Evolutionary conservation across 2,113 vertebrate genomes (phyloP).

Genomic region (Elgaria multicarinata): DNA sequence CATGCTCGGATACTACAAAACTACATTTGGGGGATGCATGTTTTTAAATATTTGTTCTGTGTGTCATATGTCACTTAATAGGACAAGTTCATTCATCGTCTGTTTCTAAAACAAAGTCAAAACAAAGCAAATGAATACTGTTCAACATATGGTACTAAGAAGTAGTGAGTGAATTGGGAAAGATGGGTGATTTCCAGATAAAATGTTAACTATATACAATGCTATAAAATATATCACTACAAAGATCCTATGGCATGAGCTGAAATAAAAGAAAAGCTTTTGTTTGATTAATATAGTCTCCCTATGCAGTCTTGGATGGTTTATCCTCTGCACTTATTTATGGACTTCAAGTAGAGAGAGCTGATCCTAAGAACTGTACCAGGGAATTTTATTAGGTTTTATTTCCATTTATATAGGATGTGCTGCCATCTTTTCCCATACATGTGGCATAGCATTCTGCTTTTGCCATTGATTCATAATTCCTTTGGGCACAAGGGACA

Average conservation of each 20-base stretch:
- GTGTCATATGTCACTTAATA: constrained; percentile 61
- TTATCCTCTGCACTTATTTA: constrained; percentile 6
- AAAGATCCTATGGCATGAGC: background rate
- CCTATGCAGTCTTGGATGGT: constrained; percentile 2
- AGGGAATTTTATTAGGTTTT: constrained; percentile 39
- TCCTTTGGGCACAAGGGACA: constrained; percentile 46
- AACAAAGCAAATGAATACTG: constrained; percentile 50
- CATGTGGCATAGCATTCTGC: constrained; percentile 63
- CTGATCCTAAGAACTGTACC: constrained; percentile 42
- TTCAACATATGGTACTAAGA: constrained; percentile 54
- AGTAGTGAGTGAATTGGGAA: background rate
- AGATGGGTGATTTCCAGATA: constrained; percentile 37
- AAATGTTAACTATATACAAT: constrained; percentile 24
- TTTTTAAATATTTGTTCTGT: constrained; percentile 70
- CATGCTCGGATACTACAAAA: background rate
- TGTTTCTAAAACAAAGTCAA: background rate
- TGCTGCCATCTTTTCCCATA: constrained; percentile 43
- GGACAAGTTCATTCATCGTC: constrained; percentile 41
- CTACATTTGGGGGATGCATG: background rate
- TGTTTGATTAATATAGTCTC: constrained; percentile 25
- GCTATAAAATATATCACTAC: constrained; percentile 32
- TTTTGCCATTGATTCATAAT: constrained; percentile 43
- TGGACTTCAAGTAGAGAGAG: constrained; percentile 54
- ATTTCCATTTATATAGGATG: constrained; percentile 43
- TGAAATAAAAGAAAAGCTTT: background rate